Evolutionary conservation across 2,113 vertebrate species (phyloP), one percentile per base, ranked within the genome.

Genomic region (Bos indicus): DNA sequence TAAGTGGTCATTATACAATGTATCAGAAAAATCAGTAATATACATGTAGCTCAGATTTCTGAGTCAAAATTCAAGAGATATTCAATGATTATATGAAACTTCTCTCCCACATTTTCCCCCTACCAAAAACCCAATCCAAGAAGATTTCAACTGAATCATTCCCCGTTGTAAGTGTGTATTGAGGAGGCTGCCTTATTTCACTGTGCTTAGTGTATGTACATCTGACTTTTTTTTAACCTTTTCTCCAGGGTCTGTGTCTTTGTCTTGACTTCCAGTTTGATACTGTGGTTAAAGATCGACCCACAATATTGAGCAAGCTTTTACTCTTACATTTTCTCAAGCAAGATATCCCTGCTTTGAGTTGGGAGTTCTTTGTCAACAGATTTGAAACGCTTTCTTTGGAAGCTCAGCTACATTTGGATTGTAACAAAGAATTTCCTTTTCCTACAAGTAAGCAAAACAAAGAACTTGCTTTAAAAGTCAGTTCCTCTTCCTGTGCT

Each of bases 311-410:
- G 95, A 99, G 99, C 99, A 99, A 99, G 97, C 99, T 99, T 96
- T 99, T 99, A 95, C 99, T 99, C 62, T 99, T 99, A 96, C 99
- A 99, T 99, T 99, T 99, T 98, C 99, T 99, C 81, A 99, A 99
- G 98, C 99, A 99, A 95, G 99, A 99, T 95, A 99, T 99, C 96
- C 99, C 99, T 40, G 99, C 99, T 13, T 99, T 99, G 91, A 99
- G 99, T 98, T 99, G 99, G 99, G 99, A 99, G 98, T 99, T 99
- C 97, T 99, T 99, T 97, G 99, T 99, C 97, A 99, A 99, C 98
- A 99, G 99, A 94, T 99, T 99, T 98, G 99, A 99, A 98, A 99
- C 99, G 0, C 98, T 99, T n/a, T 99, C 99, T 95, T 99, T 99
- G 98, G 99, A 99, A 99, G 99, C 99, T 91, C 99, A 99, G 98